A percentile compares a stretch with the other conserved stretches of the same genome.
Evolutionary conservation across 2,888 invertebrate species (phyloP).

Genomic region (Acanthosoma haemorrhoidale): DNA sequence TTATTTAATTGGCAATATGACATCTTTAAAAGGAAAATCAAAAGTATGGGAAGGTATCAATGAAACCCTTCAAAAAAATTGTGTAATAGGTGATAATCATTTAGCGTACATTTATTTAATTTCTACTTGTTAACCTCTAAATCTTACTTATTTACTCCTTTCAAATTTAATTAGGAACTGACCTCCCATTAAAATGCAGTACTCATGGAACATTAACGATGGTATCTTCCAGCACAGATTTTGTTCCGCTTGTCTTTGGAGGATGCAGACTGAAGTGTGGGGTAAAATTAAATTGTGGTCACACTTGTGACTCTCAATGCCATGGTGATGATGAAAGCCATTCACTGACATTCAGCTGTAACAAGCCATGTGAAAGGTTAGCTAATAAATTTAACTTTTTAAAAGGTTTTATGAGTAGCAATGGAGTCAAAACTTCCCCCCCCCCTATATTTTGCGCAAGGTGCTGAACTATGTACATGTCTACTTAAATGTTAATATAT

Average conservation of each 20-base stretch:
- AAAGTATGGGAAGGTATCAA: constrained; percentile 55
- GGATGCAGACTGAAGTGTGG: constrained; percentile 58
- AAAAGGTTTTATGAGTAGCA: too few species aligned
- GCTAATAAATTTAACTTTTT: constrained; percentile 23
- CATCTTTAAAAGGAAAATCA: constrained; percentile 52
- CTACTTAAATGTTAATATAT: too few species aligned
- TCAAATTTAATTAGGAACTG: constrained; percentile 43
- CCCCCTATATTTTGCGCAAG: too few species aligned
- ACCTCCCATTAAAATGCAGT: constrained; percentile 49
- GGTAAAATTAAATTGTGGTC: constrained; percentile 54
- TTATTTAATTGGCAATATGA: constrained; percentile 69
- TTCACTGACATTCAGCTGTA: constrained; percentile 48
- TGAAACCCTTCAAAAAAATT: constrained; percentile 48
- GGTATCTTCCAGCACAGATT: constrained; percentile 42
- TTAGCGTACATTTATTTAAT: background rate
- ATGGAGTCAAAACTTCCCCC: too few species aligned
- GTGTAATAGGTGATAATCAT: constrained; percentile 51
- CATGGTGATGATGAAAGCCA: constrained; percentile 57
- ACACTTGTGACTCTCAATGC: constrained; percentile 57
- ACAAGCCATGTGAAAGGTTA: constrained; percentile 51
- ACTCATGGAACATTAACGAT: constrained; percentile 50
- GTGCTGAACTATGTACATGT: too few species aligned
- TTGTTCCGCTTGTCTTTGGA: constrained; percentile 50
- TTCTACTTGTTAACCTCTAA: background rate
- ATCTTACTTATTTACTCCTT: background rate